Evolutionary conservation across 1,140 invertebrate species (phyloP), one percentile per base, ranked within the genome.

Genomic region (Tetramorium alpestre): DNA sequence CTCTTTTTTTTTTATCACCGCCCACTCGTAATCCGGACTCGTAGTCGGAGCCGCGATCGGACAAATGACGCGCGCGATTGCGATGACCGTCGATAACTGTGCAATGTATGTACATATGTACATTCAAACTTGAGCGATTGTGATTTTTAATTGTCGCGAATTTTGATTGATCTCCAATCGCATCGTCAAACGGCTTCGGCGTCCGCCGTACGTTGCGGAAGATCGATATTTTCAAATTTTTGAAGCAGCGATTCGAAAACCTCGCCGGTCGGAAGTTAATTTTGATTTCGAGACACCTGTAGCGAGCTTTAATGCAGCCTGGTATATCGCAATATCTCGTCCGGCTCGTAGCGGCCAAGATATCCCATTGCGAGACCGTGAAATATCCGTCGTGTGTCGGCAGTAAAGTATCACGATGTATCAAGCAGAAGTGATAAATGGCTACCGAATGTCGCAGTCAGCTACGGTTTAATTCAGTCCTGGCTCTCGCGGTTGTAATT

Each of bases 331-430:
- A 84, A 84, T 84, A 60, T 75, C 69, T 84, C 67, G 67, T 75
- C 28, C 49, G 22, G 25, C 62, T 47, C 41, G 44, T 28, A 51
- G 38, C 49, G 73, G 58, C 33, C 28, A 81, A 70, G 60, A 72
- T 84, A 84, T 75, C 80, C 80, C 70, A 84, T 84, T 38, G 70
- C 80, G 80, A 56, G 67, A 70, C 64, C 64, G 47, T 86, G 77
- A 86, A 86, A 81, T 82, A 86, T 82, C 70, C 80, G 62, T 41
- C 85, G 77, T 44, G n/a, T 62, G 85, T 54, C 44, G 67, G 65
- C 69, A 47, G 49, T 84, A 76, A 85, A 87, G 49, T 51, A 85
- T 85, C 81, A 64, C 86, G 62, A 77, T 87, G 70, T 73, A 85
- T 85, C 58, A 87, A 38, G 69, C 38, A 13, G 11, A 65, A 73